phyloP scores from a whole-genome alignment of 2,797 vertebrate genomes.

The Eleutherodactylus coqui region DNA sequence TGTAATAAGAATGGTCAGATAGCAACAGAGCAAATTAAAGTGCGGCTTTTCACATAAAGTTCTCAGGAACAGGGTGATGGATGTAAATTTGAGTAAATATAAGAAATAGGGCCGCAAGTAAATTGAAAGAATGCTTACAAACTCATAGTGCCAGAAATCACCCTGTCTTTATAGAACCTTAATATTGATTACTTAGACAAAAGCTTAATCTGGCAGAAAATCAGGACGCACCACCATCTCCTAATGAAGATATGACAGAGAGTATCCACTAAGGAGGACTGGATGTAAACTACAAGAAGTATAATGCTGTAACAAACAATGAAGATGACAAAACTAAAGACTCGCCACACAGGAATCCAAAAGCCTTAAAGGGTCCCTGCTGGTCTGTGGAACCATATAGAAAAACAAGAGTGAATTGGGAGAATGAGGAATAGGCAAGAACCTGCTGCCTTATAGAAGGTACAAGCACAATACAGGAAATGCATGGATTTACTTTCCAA shows the following conservation, averaged over 20 bases:
- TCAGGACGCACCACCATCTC: slow-evolving; percentile 73
- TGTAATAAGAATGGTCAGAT: no score
- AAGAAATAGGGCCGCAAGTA: not conserved
- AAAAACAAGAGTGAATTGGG: not conserved
- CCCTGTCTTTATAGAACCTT: slow-evolving; percentile 66
- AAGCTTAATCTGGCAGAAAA: slow-evolving; percentile 95
- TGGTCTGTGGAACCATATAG: not conserved
- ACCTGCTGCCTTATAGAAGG: not conserved
- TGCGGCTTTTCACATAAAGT: not conserved
- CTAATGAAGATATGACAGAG: slow-evolving; percentile 51
- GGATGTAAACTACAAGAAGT: not conserved
- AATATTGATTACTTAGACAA: slow-evolving; percentile 80
- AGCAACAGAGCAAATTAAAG: not conserved
- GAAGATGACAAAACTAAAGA: not conserved
- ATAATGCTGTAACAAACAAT: not conserved
- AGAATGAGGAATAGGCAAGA: not conserved
- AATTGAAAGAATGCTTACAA: not conserved
- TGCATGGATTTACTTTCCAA: not conserved
- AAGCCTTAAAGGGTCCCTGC: not conserved
- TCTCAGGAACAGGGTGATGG: not conserved
- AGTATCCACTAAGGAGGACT: not conserved
- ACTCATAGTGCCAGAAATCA: not conserved
- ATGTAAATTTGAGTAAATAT: not conserved
- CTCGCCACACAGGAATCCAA: not conserved
- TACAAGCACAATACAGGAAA: not conserved